Conservation (phyloP, 1,140 invertebrate genomes). For the Ladona fulva region DNA sequence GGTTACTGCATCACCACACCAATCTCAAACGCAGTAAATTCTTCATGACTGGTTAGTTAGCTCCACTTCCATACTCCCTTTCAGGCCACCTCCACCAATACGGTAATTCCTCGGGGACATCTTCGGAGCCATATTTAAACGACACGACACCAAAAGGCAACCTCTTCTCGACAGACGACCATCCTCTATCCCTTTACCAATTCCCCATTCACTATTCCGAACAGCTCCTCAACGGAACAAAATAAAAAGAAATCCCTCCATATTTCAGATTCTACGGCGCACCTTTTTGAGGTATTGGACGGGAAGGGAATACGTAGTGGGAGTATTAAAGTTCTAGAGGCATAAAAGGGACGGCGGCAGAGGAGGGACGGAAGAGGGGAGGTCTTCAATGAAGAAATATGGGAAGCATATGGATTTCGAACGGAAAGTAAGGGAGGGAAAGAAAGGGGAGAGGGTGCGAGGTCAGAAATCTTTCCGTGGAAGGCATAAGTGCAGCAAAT, state of each 20-base stretch:
- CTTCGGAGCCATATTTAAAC: too few species aligned
- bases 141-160: too few species aligned
- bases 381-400: background rate
- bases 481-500: background rate
- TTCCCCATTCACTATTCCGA: background rate
- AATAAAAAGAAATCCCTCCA: background rate
- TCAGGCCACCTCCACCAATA: too few species aligned
- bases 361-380: background rate
- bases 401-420: background rate
- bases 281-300: background rate
- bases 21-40: too few species aligned
- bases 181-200: background rate
- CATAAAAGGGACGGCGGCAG: background rate
- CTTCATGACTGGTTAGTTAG: too few species aligned
- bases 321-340: background rate
- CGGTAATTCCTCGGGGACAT: too few species aligned
- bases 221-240: background rate
- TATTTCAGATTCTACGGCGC: constrained; percentile 5
- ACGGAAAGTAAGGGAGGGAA: background rate
- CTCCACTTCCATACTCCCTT: too few species aligned
- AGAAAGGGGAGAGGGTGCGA: background rate
- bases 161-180: background rate
- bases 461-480: background rate
- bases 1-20: too few species aligned
- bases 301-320: background rate